These are phyloP conservation scores for Lamproptera curius DNA, from an alignment of 2,888 invertebrate species.

Conservation along the genomic window DNA sequence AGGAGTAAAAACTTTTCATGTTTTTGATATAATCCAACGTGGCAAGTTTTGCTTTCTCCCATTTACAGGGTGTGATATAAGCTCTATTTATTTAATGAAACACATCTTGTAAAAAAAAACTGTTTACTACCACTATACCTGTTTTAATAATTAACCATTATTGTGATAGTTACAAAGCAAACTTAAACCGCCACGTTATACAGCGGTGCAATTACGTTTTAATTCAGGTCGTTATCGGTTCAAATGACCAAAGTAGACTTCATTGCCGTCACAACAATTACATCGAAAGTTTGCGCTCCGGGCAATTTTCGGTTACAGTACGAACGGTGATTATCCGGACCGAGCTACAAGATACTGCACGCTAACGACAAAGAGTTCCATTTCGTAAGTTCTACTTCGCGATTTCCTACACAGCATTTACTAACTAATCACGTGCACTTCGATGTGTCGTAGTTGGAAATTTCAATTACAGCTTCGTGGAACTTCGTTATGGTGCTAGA, in stretches of 20 bases:
- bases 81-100: too few species aligned
- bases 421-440: background rate
- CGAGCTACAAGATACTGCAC: conserved; percentile 7
- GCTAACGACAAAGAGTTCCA: background rate
- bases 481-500: background rate
- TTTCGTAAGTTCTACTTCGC: background rate
- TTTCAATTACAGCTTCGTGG: background rate
- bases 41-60: too few species aligned
- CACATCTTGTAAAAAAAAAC: too few species aligned
- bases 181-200: too few species aligned
- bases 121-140: too few species aligned
- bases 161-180: too few species aligned
- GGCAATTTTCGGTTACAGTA: background rate
- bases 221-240: background rate
- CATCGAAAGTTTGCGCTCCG: background rate
- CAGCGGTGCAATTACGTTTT: too few species aligned
- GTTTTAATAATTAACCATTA: too few species aligned
- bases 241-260: background rate
- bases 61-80: too few species aligned
- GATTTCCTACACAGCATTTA: too few species aligned
- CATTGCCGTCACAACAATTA: background rate
- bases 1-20: too few species aligned
- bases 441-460: background rate
- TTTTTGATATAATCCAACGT: too few species aligned
- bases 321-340: conserved; percentile 4